Percentiles rank a stretch among this genome's conserved stretches.
Conservation (phyloP, 2,888 invertebrate genomes). For the Beris morrisii region DNA sequence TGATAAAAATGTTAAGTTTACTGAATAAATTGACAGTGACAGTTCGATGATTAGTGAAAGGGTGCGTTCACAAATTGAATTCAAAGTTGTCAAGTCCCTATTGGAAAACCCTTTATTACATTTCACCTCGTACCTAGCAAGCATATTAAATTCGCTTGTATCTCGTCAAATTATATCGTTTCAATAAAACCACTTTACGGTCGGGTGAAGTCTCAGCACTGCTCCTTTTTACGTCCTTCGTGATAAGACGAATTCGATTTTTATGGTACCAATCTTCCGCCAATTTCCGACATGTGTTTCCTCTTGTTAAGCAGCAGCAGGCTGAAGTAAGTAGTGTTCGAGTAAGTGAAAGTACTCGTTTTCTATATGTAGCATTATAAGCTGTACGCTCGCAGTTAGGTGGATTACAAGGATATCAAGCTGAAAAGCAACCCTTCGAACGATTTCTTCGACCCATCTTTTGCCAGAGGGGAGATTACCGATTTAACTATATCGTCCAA, state of each 20-base stretch:
- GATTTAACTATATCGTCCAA: not conserved
- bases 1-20: too few species aligned
- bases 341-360: constrained; percentile 14
- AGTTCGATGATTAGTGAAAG: too few species aligned
- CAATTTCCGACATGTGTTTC: constrained; percentile 10
- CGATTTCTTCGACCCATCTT: not conserved
- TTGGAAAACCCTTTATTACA: too few species aligned
- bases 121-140: not conserved
- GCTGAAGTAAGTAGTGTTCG: not conserved
- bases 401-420: constrained; percentile 16
- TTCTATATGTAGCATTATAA: too few species aligned
- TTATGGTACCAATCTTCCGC: constrained; percentile 28
- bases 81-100: too few species aligned
- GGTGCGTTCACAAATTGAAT: too few species aligned
- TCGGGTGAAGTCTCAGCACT: not conserved
- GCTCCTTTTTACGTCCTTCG: constrained; percentile 12
- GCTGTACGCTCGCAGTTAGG: not conserved
- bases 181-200: constrained; percentile 28
- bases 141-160: not conserved
- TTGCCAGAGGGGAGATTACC: constrained; percentile 1
- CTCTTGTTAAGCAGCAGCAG: not conserved
- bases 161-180: constrained; percentile 1
- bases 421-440: too few species aligned
- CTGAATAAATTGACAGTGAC: too few species aligned
- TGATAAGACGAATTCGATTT: constrained; percentile 36